These are phyloP conservation scores for Metaphire vulgaris DNA, from an alignment of 1,140 invertebrate species.

Conservation along the genomic window DNA sequence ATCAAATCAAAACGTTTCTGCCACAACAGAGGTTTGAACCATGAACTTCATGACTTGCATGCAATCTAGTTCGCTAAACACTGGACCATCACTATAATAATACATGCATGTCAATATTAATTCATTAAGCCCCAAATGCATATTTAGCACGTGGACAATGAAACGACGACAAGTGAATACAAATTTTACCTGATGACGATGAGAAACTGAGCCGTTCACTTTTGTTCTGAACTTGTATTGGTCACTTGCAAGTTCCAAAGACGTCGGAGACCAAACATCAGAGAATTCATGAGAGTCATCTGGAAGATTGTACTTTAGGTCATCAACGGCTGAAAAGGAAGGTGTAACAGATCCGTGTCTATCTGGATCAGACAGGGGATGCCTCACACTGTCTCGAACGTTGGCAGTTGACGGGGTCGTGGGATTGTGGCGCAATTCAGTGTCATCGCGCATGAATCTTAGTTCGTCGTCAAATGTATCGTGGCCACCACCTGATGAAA, in stretches of 20 bases:
- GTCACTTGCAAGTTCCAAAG: background rate
- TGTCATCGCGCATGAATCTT: background rate
- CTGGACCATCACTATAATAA: no score
- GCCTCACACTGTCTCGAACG: background rate
- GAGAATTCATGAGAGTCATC: background rate
- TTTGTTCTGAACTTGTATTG: background rate
- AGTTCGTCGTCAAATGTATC: background rate
- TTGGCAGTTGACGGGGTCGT: background rate
- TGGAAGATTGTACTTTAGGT: background rate
- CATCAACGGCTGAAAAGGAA: background rate
- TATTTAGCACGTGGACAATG: no score
- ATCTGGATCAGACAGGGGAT: no score
- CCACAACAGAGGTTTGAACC: no score
- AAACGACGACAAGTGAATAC: no score
- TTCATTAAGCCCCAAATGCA: no score
- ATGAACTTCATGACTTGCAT: no score
- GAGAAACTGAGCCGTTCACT: background rate
- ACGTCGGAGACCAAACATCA: background rate
- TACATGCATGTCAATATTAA: no score
- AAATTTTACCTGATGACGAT: background rate
- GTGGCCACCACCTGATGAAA: background rate
- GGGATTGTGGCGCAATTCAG: background rate
- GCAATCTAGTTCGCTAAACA: no score
- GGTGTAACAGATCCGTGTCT: background rate
- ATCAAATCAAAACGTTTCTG: no score